A percentile compares a stretch with the other conserved stretches of the same genome.
phyloP scores from a whole-genome alignment of 2,113 vertebrate genomes.

The Callopanchax toddi region DNA sequence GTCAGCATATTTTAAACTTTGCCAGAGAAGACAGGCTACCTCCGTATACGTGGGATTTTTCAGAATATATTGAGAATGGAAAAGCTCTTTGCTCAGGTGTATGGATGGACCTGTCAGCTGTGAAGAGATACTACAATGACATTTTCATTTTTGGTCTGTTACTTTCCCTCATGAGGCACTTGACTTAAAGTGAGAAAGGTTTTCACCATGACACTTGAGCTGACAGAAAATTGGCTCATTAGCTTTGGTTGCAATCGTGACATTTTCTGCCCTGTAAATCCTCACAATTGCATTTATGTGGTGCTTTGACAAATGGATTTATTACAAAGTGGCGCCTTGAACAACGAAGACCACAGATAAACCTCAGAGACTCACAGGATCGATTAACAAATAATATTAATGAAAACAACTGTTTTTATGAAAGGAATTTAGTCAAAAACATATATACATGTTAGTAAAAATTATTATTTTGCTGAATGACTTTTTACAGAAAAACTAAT shows the following conservation, averaged over 20 bases:
- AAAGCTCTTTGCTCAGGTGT: constrained; percentile 38
- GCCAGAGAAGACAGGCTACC: constrained; percentile 31
- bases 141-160: constrained; percentile 59
- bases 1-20: constrained; percentile 46
- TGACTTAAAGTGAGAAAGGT: constrained; percentile 45
- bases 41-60: constrained; percentile 23
- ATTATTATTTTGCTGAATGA: too few relatives aligned
- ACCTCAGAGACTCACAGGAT: neutral
- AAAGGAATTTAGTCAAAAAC: too few relatives aligned
- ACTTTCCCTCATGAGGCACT: constrained; percentile 56
- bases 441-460: too few relatives aligned
- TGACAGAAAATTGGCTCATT: constrained; percentile 57
- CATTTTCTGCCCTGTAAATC: constrained; percentile 49
- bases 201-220: constrained; percentile 45
- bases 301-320: constrained; percentile 35
- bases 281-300: constrained; percentile 53
- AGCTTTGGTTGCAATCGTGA: constrained; percentile 55
- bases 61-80: constrained; percentile 33
- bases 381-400: neutral
- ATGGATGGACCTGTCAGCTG: constrained; percentile 54
- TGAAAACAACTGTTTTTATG: too few relatives aligned
- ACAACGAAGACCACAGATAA: constrained; percentile 26
- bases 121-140: constrained; percentile 55
- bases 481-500: too few relatives aligned
- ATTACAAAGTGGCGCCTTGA: constrained; percentile 29